Conservation (phyloP, 2,113 vertebrate genomes). For the Takifugu bimaculatus region DNA sequence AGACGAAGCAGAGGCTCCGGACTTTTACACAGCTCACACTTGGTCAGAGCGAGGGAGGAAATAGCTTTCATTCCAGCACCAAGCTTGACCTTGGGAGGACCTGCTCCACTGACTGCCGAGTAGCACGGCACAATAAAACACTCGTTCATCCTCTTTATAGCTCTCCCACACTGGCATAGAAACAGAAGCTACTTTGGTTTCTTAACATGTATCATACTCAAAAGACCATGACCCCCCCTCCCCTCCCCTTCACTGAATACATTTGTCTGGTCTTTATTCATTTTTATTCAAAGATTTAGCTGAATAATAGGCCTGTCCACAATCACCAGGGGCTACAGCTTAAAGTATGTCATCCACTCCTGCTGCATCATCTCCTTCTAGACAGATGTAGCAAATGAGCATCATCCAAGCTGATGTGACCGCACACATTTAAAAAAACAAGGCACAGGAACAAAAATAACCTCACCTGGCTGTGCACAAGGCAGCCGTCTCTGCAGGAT, state of each 20-base stretch:
- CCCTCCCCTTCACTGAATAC: conserved; percentile 22
- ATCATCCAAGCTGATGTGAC: neutral
- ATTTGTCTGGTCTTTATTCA: conserved; percentile 1
- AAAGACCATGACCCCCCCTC: conserved; percentile 4
- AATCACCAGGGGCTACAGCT: conserved; percentile 10
- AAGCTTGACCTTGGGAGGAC: conserved; percentile 64
- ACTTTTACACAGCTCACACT: conserved; percentile 44
- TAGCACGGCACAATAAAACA: conserved; percentile 41
- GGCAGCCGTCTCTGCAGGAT: too few species aligned
- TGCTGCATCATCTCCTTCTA: neutral
- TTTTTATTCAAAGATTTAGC: too few species aligned
- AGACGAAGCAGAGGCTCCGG: conserved; percentile 32
- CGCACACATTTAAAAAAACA: too few species aligned
- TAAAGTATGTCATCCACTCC: neutral
- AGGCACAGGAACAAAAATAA: too few species aligned
- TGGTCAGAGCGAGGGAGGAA: conserved; percentile 57
- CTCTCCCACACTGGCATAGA: conserved; percentile 12
- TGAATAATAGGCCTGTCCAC: conserved; percentile 29
- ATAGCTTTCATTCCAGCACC: conserved; percentile 68
- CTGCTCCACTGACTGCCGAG: conserved; percentile 42
- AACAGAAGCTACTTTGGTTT: too few species aligned
- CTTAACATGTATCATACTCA: neutral
- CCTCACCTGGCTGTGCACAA: too few species aligned
- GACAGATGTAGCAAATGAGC: neutral
- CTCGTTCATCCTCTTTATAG: conserved; percentile 14